Evolutionary conservation across 2,797 vertebrate genomes (phyloP).

Genomic region (Tokudaia tokunoshimensis): DNA sequence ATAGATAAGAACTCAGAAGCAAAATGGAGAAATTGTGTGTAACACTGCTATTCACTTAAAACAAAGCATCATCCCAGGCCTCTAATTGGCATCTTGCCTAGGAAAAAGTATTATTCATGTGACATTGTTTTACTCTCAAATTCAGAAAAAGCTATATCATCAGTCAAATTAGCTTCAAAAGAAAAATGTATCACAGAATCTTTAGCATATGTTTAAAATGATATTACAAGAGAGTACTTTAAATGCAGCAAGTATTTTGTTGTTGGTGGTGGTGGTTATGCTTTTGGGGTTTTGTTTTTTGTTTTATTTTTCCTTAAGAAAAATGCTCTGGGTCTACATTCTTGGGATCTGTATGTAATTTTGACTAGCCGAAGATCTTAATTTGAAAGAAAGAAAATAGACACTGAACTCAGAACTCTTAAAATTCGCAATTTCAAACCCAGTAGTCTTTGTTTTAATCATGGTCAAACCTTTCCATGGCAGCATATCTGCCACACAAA

Average conservation of each 20-base stretch:
- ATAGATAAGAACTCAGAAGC: not conserved
- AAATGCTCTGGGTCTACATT: not conserved
- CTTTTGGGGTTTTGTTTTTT: not conserved
- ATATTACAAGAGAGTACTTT: not conserved
- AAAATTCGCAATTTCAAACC: not conserved
- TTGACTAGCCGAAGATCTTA: constrained; percentile 4
- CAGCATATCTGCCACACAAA: constrained; percentile 37
- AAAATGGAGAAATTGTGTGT: constrained; percentile 37
- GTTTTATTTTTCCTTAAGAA: not conserved
- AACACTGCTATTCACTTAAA: not conserved
- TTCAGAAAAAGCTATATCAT: not conserved
- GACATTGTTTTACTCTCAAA: constrained; percentile 19
- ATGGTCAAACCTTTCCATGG: constrained; percentile 43
- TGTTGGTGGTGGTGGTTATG: not conserved
- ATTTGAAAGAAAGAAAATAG: constrained; percentile 47
- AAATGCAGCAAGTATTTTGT: not conserved
- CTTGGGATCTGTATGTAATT: constrained; percentile 9
- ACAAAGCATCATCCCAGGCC: not conserved
- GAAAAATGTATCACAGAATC: constrained; percentile 4
- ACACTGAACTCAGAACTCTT: not conserved
- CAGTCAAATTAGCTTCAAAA: constrained; percentile 31
- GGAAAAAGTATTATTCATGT: not conserved
- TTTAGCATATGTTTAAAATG: constrained; percentile 65
- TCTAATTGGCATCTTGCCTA: constrained; percentile 57
- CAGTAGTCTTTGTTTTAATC: not conserved